These are phyloP conservation scores for Drosophila mulleri DNA, from an alignment of 2,888 invertebrate species.

Conservation along the genomic window DNA sequence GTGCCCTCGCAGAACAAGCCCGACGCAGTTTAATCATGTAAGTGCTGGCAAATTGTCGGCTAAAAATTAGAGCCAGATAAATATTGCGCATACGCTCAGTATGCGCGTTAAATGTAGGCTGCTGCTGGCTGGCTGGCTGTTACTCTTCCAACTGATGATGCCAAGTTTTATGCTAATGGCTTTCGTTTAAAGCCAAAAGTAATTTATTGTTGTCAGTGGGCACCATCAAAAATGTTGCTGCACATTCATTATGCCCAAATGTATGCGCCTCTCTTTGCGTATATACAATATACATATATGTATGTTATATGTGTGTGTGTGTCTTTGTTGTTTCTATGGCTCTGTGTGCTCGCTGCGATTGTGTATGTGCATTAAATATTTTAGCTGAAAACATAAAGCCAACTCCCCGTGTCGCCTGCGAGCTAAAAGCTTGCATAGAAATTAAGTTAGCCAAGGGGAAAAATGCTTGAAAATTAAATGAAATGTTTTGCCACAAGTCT, in stretches of 20 bases:
- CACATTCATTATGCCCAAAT: conserved; percentile 79
- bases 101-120: conserved; percentile 52
- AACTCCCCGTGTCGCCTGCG: conserved; percentile 23
- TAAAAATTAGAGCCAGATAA: conserved; percentile 81
- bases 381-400: conserved; percentile 69
- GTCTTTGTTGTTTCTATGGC: conserved; percentile 8
- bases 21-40: conserved; percentile 75
- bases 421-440: conserved; percentile 72
- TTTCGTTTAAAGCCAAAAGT: conserved; percentile 82
- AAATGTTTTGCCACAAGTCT: conserved; percentile 51
- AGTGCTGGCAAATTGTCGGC: conserved; percentile 80
- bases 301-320: conserved; percentile 8
- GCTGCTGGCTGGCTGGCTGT: no score
- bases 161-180: conserved; percentile 82
- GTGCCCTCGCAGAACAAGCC: conserved; percentile 42
- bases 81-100: conserved; percentile 79
- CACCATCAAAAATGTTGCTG: conserved; percentile 82
- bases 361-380: conserved; percentile 72
- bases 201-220: conserved; percentile 82
- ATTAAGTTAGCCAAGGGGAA: conserved; percentile 74
- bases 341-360: conserved; percentile 26
- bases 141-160: conserved; percentile 57
- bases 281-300: no score
- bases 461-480: conserved; percentile 55
- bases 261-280: conserved; percentile 42